Conservation (phyloP, 2,113 vertebrate species). For the Pandion haliaetus region DNA sequence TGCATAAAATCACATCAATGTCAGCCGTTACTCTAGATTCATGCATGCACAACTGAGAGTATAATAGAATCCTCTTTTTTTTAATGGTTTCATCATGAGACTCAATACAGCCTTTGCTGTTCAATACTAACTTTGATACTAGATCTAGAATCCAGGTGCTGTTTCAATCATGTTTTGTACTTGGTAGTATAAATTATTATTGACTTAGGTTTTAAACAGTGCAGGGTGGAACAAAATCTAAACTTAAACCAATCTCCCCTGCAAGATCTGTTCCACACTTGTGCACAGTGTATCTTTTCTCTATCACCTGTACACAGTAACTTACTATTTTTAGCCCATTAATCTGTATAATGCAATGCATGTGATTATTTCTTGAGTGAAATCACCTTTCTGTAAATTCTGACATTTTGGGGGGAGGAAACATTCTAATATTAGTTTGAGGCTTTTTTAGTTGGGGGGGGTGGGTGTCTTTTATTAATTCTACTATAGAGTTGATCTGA, state of each 20-base stretch:
- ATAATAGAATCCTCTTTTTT: neutral
- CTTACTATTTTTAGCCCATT: neutral
- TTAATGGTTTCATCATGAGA: neutral
- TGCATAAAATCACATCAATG: neutral
- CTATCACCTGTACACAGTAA: neutral
- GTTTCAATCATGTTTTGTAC: neutral
- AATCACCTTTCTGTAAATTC: neutral
- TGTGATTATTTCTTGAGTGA: neutral
- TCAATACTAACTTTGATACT: neutral
- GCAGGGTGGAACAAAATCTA: no score
- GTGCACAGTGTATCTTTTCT: neutral
- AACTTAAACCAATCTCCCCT: no score
- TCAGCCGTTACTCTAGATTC: neutral
- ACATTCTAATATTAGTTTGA: neutral
- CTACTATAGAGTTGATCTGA: neutral
- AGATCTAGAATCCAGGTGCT: neutral
- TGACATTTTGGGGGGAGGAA: neutral
- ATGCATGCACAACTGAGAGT: neutral
- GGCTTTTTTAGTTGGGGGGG: neutral
- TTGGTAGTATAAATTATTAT: neutral
- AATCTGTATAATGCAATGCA: neutral
- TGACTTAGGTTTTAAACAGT: no score
- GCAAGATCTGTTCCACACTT: neutral
- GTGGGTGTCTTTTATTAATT: neutral
- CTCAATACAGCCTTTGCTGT: neutral